Base-by-base conservation (phyloP, 2,113 vertebrate genomes). In the Thermophis baileyi region DNA sequence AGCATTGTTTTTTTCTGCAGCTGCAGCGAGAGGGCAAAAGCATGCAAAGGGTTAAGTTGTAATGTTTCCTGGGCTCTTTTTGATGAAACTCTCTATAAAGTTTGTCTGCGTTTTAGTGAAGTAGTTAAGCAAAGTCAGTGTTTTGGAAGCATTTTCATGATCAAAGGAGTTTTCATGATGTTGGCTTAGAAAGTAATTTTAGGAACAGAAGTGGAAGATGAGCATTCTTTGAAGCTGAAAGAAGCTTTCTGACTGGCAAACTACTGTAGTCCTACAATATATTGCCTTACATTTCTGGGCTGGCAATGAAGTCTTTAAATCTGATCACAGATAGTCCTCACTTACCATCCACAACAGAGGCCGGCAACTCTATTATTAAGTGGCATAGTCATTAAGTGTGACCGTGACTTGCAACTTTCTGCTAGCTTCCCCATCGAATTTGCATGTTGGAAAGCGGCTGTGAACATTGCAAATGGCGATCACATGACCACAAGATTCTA, bases 1-100 rank as follows among this genome's bases (percentile, higher is more conserved):
- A 95, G 89, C 0, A 0, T 50, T 40, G 30, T 60, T 91, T 90
- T 90, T 91, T 89, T 91, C 85, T 47, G 49, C 30, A 92, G 91
- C 1, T 81, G 50, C 3, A 16, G 69, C 53, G 69, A 97, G 93
- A 96, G 54, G 30, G 94, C 88, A 96, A 92, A 89, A 92, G 81
- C 93, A 96, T 91, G 94, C 95, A 89, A 95, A 96, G 95, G 93
- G 20, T 46, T 91, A 91, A 10, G 88, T 40, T 81, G 47, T 18
- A n/a, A n/a, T 12, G 57, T 18, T 9, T 87, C 44, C 7, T 91
- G 88, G 35, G 54, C 40, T 87, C 88, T 90, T 54, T 88, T 27
- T 10, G 57, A 51, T 74, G 47, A 50, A 35, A 88, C 22, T 89
- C 81, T 90, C 25, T 81, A 30, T 46, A 49, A 87, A 16, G 25